Evolutionary conservation across 2,113 vertebrate species (phyloP).

Genomic region (Sylvietta virens): DNA sequence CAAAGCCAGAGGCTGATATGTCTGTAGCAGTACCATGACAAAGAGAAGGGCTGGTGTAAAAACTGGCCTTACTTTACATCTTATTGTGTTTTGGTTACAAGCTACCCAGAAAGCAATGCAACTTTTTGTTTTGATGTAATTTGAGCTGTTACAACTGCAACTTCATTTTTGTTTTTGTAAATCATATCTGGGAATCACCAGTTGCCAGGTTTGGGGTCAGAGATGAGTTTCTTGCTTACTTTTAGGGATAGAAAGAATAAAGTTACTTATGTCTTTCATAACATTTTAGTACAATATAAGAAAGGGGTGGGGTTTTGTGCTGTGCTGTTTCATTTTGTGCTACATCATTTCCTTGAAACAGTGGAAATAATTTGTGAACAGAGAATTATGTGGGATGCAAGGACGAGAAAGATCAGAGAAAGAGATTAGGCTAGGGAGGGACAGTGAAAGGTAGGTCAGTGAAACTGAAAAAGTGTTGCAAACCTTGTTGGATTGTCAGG

Average conservation of each 20-base stretch:
- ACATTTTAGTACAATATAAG: background rate
- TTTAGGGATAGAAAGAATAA: background rate
- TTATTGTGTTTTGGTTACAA: background rate
- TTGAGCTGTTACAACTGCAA: background rate
- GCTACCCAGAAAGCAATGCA: background rate
- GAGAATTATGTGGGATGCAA: background rate
- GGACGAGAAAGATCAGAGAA: background rate
- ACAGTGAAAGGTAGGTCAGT: background rate
- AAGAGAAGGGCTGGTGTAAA: background rate
- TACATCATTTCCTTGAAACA: background rate
- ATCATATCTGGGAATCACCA: background rate
- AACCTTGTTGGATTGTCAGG: background rate
- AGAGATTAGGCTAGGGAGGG: background rate
- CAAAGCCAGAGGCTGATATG: background rate
- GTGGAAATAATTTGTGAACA: background rate
- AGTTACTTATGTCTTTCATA: background rate
- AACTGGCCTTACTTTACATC: background rate
- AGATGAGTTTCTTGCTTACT: background rate
- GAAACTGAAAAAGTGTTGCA: background rate
- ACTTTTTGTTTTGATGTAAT: background rate
- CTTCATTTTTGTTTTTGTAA: background rate
- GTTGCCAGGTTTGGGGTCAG: background rate
- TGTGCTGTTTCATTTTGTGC: background rate
- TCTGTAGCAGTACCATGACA: background rate
- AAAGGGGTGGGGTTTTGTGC: background rate